Evolutionary conservation across 1,140 invertebrate species (phyloP), one percentile per base, ranked within the genome.

Genomic region (Samia ricini): DNA sequence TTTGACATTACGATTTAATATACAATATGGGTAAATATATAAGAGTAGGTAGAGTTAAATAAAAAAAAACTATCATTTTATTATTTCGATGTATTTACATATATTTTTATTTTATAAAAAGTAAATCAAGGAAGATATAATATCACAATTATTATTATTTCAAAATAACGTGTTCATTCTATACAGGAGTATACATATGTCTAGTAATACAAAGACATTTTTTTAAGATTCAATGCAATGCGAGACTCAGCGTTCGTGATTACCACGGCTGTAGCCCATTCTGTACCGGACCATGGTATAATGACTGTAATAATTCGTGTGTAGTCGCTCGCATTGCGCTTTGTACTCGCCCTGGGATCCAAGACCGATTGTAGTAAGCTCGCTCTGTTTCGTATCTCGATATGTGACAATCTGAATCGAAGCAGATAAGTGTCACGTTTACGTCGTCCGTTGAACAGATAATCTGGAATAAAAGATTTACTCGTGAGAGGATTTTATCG

Each of bases 251-350:
- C 48, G 64, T 60, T 57, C 69, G 75, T 81, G 80, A 85, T 87
- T 85, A 82, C 75, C 75, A 66, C 68, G 69, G 69, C 69, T 74
- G 70, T 66, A 77, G 70, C 67, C 64, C 71, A 72, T 71, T 71
- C 74, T 71, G 61, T 29, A 57, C n/a, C n/a, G 21, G 42, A 12
- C 55, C 8, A 19, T 66, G 69, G 77, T 74, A 77, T 88, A 89
- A 89, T 86, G 82, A 81, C 75, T 76, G 85, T 77, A 81, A 89
- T 89, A 89, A 89, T 89, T 88, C 81, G 81, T 77, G 75, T 81
- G 77, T 88, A 87, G 88, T 86, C 77, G 84, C 75, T 77, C 73
- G 73, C 76, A 81, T 69, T 76, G 71, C 78, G 81, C 77, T 87
- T 79, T 83, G 81, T 81, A 81, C 76, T 70, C 79, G 79, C 80